Evolutionary conservation across 2,797 vertebrate species (phyloP).

Genomic region (Sebastes matsubarae): DNA sequence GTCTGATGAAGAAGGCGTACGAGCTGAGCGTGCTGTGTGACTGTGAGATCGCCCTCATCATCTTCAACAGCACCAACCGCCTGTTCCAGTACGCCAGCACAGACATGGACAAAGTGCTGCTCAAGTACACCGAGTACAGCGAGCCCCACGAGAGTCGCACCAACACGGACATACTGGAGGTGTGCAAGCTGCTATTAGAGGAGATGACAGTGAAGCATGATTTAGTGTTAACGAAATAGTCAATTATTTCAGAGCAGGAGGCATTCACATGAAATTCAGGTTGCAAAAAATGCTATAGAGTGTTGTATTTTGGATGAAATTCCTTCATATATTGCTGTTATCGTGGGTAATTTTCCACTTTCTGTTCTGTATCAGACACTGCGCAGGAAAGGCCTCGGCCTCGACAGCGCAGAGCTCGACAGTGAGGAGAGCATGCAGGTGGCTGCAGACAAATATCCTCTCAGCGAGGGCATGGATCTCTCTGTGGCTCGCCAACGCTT

Average conservation of each 20-base stretch:
- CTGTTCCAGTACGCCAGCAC: constrained; percentile 98
- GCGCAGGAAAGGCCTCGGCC: constrained; percentile 90
- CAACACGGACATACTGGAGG: constrained; percentile 91
- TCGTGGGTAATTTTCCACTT: background rate
- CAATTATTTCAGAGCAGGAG: background rate
- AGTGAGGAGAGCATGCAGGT: constrained; percentile 82
- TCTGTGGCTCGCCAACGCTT: constrained; percentile 84
- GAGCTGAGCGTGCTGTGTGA: constrained; percentile 97
- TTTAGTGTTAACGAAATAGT: background rate
- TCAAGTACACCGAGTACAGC: constrained; percentile 97
- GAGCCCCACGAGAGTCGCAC: constrained; percentile 97
- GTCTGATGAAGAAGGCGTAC: constrained; percentile 98
- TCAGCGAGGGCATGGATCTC: constrained; percentile 85
- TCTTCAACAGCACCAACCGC: constrained; percentile 96
- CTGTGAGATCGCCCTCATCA: constrained; percentile 98
- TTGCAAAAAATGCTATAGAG: background rate
- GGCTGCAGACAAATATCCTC: constrained; percentile 79
- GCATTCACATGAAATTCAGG: background rate
- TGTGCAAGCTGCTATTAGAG: background rate
- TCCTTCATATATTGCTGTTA: background rate
- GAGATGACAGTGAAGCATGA: background rate
- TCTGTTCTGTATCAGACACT: constrained; percentile 83
- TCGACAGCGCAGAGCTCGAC: constrained; percentile 88
- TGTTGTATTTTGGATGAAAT: background rate
- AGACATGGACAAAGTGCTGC: constrained; percentile 95